These are phyloP conservation scores for Adineta ricciae DNA, from an alignment of 2,888 invertebrate genomes.

Conservation along the genomic window DNA sequence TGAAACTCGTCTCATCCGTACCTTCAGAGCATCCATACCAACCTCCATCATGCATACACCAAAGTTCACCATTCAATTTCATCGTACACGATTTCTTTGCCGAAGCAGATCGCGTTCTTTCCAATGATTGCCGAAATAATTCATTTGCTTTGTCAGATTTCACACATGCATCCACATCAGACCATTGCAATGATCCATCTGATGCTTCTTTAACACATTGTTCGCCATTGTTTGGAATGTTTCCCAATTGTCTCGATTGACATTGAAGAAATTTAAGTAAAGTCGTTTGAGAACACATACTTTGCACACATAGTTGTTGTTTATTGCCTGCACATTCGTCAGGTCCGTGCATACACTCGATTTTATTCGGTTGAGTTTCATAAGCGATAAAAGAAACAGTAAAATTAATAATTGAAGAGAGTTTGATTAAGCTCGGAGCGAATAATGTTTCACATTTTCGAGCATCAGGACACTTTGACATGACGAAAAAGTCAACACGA, in stretches of 20 bases:
- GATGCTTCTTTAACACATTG: not conserved
- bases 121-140: not conserved
- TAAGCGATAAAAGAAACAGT: not conserved
- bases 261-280: not conserved
- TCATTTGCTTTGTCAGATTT: not conserved
- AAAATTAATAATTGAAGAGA: slow-evolving; percentile 18
- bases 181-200: not conserved
- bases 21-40: not conserved
- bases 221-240: not conserved
- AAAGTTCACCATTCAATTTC: not conserved
- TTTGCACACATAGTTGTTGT: slow-evolving; percentile 18
- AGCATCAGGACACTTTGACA: slow-evolving; percentile 15
- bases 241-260: not conserved
- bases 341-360: not conserved
- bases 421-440: not conserved
- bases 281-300: not conserved
- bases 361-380: not conserved
- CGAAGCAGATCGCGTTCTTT: not conserved
- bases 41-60: slow-evolving; percentile 15
- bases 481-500: not conserved
- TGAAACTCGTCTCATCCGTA: not conserved
- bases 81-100: slow-evolving; percentile 3
- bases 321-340: not conserved
- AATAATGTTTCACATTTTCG: not conserved
- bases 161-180: not conserved